Evolutionary conservation across 2,113 vertebrate species (phyloP).

Genomic region (Cottus gobio): DNA sequence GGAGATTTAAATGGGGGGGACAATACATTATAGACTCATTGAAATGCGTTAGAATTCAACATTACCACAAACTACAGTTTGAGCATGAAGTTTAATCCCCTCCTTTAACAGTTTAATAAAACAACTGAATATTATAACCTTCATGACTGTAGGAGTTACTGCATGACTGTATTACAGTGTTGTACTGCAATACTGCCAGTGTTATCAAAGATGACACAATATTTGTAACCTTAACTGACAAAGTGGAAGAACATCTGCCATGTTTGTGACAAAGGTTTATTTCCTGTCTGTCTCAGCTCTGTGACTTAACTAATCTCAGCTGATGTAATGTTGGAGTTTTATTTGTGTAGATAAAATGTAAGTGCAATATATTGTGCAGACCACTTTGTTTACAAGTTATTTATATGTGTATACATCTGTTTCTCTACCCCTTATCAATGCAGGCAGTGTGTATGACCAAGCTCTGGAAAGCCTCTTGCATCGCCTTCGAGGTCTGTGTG

Average conservation of each 20-base stretch:
- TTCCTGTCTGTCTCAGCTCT: background rate
- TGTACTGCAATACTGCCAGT: background rate
- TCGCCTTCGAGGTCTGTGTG: constrained; percentile 94
- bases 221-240: background rate
- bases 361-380: background rate
- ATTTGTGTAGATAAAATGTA: background rate
- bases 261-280: background rate
- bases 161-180: background rate
- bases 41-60: background rate
- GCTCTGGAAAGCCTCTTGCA: constrained; percentile 94
- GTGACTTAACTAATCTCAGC: background rate
- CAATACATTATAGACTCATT: background rate
- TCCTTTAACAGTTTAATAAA: background rate
- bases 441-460: constrained; percentile 96
- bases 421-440: constrained; percentile 4
- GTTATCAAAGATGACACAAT: background rate
- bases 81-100: background rate
- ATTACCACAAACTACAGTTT: background rate
- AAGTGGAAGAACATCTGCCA: background rate
- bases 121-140: background rate
- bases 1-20: background rate
- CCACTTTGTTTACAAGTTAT: background rate
- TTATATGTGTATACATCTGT: background rate
- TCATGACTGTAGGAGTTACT: background rate
- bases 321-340: background rate